phyloP scores from a whole-genome alignment of 2,797 vertebrate species.

The Chanos chanos region DNA sequence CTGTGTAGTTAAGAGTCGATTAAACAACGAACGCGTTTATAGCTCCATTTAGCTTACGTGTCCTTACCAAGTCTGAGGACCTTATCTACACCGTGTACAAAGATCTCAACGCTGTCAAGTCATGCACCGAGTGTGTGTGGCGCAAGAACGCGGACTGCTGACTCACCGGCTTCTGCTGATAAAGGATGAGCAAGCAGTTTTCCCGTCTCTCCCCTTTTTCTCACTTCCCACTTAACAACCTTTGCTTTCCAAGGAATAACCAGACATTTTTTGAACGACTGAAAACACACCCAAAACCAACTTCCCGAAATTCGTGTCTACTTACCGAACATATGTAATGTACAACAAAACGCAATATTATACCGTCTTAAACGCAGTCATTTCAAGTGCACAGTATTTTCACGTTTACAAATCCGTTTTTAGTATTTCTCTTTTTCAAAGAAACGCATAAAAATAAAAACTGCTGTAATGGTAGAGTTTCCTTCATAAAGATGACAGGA shows the following conservation, averaged over 20 bases:
- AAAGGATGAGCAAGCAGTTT: conserved; percentile 84
- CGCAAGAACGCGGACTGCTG: conserved; percentile 71
- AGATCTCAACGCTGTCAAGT: conserved; percentile 60
- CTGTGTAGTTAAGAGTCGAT: too few relatives aligned
- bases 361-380: not conserved
- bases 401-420: too few relatives aligned
- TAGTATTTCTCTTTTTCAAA: too few relatives aligned
- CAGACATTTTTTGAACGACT: not conserved
- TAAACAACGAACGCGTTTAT: too few relatives aligned
- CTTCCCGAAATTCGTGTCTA: conserved; percentile 1
- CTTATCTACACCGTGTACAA: conserved; percentile 57
- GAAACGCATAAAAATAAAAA: too few relatives aligned
- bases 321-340: not conserved
- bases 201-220: conserved; percentile 46
- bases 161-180: conserved; percentile 83
- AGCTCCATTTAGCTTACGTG: conserved; percentile 13
- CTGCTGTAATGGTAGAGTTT: not conserved
- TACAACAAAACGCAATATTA: not conserved
- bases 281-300: not conserved
- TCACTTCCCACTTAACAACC: conserved; percentile 17
- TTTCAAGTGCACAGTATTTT: too few relatives aligned
- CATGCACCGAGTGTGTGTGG: conserved; percentile 55
- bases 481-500: not conserved
- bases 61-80: conserved; percentile 2
- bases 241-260: conserved; percentile 6